Percentiles rank a stretch among this genome's conserved stretches.
Evolutionary conservation across 2,797 vertebrate genomes (phyloP).

Genomic region (Lepilemur septentrionalis): DNA sequence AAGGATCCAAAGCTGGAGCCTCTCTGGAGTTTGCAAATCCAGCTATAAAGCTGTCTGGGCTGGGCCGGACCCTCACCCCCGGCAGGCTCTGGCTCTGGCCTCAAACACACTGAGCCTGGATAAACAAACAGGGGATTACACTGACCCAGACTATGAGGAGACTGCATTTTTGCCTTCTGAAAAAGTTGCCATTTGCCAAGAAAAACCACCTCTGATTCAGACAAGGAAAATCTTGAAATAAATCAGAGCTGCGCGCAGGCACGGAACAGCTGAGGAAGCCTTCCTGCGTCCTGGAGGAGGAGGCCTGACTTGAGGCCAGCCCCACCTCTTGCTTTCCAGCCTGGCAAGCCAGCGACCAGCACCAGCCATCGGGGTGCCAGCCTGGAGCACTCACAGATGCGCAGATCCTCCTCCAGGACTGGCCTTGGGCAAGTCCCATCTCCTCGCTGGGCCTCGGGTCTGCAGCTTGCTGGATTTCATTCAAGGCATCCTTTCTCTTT

Average conservation of each 20-base stretch:
- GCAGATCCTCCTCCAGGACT: not conserved
- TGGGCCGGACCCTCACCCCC: constrained; percentile 28
- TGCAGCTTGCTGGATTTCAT: not conserved
- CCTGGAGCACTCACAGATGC: not conserved
- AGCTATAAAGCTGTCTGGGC: constrained; percentile 12
- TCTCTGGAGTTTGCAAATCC: not conserved
- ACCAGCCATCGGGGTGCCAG: not conserved
- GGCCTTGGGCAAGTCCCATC: not conserved
- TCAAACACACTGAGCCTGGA: constrained; percentile 61
- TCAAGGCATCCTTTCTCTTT: not conserved
- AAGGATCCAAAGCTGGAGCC: not conserved
- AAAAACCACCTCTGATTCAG: constrained; percentile 75
- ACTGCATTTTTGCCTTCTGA: constrained; percentile 73
- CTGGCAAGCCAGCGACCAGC: not conserved
- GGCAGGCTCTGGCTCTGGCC: constrained; percentile 55
- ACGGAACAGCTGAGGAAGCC: not conserved
- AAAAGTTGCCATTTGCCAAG: constrained; percentile 74
- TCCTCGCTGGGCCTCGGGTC: not conserved
- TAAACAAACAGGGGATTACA: constrained; percentile 67
- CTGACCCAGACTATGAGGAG: constrained; percentile 70
- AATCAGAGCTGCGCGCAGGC: constrained; percentile 9
- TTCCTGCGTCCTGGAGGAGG: constrained; percentile 34
- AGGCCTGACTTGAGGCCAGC: not conserved
- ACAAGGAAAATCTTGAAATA: constrained; percentile 62
- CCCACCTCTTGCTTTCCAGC: not conserved